phyloP scores from a whole-genome alignment of 2,113 vertebrate genomes.

The Rhizomys pruinosus region DNA sequence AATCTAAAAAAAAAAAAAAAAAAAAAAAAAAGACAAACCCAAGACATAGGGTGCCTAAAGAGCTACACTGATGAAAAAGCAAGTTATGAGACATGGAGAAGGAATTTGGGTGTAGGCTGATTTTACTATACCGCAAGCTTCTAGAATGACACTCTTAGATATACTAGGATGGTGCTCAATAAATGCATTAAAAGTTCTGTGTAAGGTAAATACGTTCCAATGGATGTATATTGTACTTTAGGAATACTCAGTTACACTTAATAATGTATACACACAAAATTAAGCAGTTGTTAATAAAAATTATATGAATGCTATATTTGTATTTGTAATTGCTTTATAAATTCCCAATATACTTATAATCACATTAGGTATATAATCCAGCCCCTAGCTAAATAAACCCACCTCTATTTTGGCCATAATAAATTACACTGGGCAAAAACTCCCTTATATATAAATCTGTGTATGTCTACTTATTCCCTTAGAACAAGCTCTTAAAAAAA shows the following conservation, averaged over 20 bases:
- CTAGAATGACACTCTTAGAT: background rate
- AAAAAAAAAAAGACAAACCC: background rate
- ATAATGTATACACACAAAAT: background rate
- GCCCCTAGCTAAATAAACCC: background rate
- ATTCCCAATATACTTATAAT: background rate
- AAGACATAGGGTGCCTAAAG: background rate
- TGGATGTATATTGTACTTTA: background rate
- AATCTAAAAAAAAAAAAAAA: background rate
- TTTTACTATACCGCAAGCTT: background rate
- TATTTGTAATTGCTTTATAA: background rate
- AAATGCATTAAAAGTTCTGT: background rate
- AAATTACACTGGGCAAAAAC: background rate
- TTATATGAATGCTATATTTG: background rate
- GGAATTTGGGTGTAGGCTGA: background rate
- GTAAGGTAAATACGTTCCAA: background rate
- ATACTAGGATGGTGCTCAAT: background rate
- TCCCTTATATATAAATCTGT: background rate
- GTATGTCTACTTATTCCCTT: conserved; percentile 15
- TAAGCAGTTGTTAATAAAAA: background rate
- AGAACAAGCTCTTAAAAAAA: conserved; percentile 10
- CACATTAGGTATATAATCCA: background rate
- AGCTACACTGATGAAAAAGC: background rate
- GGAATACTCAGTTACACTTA: background rate
- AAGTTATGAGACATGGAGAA: background rate
- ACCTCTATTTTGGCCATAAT: background rate